Percentiles rank a stretch among this genome's conserved stretches.
phyloP scores from a whole-genome alignment of 2,888 invertebrate genomes.

The Mantis religiosa region DNA sequence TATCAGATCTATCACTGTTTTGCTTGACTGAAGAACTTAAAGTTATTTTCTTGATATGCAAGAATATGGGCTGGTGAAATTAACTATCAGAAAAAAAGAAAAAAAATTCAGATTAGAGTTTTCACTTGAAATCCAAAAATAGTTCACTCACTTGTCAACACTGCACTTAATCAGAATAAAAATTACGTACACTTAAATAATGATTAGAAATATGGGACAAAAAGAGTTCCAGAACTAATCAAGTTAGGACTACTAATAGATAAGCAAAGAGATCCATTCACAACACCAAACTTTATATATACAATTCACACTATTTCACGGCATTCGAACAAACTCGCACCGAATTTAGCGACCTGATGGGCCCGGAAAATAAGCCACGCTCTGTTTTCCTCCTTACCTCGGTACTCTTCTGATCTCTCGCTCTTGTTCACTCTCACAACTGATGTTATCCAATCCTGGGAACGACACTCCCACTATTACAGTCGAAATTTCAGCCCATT shows the following conservation, averaged over 20 bases:
- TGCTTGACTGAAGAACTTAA: constrained; percentile 11
- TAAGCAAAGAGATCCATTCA: constrained; percentile 9
- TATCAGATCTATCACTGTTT: constrained; percentile 27
- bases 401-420: not conserved
- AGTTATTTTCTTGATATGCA: constrained; percentile 24
- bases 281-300: constrained; percentile 19
- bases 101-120: constrained; percentile 18
- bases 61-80: constrained; percentile 18
- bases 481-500: constrained; percentile 24
- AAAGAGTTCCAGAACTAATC: not conserved
- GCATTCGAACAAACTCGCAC: constrained; percentile 19
- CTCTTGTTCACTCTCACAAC: not conserved
- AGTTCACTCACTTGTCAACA: constrained; percentile 15
- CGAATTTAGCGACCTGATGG: constrained; percentile 30
- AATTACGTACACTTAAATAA: not conserved
- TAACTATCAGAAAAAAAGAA: constrained; percentile 19
- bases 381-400: constrained; percentile 22
- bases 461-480: not conserved
- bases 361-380: constrained; percentile 31
- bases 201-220: not conserved
- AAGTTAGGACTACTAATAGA: not conserved
- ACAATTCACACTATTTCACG: constrained; percentile 16
- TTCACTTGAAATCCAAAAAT: constrained; percentile 1
- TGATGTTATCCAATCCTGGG: not conserved
- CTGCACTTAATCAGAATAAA: not conserved